A percentile compares a stretch with the other conserved stretches of the same genome.
These are phyloP conservation scores for Margarornis squamiger DNA, from an alignment of 2,797 vertebrate genomes.

Conservation along the genomic window DNA sequence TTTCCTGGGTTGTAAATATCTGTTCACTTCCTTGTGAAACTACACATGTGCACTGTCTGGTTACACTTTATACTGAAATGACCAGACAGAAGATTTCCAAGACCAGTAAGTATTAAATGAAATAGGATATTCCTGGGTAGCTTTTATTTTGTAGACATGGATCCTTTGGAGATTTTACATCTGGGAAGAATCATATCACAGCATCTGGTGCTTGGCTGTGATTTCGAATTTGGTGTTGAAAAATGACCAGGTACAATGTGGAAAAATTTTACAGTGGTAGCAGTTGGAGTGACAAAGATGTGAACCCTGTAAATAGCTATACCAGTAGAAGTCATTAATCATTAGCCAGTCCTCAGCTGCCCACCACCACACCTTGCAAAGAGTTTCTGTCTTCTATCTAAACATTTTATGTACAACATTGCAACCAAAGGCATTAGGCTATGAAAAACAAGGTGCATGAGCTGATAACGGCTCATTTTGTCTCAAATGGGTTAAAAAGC, in stretches of 20 bases:
- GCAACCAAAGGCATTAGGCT: background rate
- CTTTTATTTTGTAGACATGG: constrained; percentile 8
- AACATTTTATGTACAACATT: background rate
- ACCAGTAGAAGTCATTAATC: background rate
- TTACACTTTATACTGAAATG: constrained; percentile 20
- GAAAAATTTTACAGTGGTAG: background rate
- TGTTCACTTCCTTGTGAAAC: background rate
- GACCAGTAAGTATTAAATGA: constrained; percentile 27
- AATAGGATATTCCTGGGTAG: constrained; percentile 53
- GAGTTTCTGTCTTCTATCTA: background rate
- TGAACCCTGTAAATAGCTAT: background rate
- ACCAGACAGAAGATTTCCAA: constrained; percentile 3
- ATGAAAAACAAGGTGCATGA: background rate
- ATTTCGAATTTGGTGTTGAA: constrained; percentile 3
- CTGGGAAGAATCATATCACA: constrained; percentile 39
- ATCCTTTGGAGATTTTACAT: background rate
- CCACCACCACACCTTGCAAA: background rate
- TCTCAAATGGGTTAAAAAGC: background rate
- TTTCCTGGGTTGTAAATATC: background rate
- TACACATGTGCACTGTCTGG: constrained; percentile 13
- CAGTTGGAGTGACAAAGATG: background rate
- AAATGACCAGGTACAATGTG: background rate
- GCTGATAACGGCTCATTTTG: background rate
- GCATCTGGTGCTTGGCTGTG: constrained; percentile 21
- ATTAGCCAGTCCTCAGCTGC: background rate